Evolutionary conservation across 2,797 vertebrate species (phyloP).

Genomic region (Choloepus didactylus): DNA sequence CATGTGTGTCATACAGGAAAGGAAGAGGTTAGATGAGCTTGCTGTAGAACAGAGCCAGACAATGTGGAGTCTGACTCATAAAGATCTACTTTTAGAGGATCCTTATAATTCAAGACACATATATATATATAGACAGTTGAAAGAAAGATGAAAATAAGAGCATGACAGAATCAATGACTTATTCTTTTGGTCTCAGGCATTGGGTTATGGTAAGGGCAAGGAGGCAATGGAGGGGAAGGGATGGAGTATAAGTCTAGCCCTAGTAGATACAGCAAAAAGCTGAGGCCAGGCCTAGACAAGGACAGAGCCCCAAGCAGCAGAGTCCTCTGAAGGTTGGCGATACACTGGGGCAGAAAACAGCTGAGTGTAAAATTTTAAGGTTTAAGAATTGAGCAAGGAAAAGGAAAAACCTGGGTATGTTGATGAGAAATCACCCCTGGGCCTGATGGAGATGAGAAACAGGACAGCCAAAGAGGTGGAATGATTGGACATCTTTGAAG

Average conservation of each 20-base stretch:
- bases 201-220: not conserved
- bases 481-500: not conserved
- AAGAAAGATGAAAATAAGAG: constrained; percentile 36
- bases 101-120: constrained; percentile 43
- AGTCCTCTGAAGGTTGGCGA: not conserved
- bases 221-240: not conserved
- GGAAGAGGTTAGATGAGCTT: constrained; percentile 62
- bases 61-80: constrained; percentile 65
- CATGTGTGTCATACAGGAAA: constrained; percentile 19
- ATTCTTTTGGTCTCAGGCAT: constrained; percentile 49
- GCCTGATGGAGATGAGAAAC: not conserved
- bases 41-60: constrained; percentile 47
- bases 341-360: constrained; percentile 30
- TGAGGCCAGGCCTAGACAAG: not conserved
- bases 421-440: not conserved
- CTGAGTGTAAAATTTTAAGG: not conserved
- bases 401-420: not conserved
- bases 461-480: not conserved
- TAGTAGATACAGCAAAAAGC: not conserved
- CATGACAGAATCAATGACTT: not conserved
- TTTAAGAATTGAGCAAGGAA: constrained; percentile 55
- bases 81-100: constrained; percentile 65
- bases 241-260: not conserved
- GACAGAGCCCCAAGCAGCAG: not conserved
- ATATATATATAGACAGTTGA: constrained; percentile 39